phyloP scores from a whole-genome alignment of 1,140 invertebrate species.

The Zaprionus ghesquierei region DNA sequence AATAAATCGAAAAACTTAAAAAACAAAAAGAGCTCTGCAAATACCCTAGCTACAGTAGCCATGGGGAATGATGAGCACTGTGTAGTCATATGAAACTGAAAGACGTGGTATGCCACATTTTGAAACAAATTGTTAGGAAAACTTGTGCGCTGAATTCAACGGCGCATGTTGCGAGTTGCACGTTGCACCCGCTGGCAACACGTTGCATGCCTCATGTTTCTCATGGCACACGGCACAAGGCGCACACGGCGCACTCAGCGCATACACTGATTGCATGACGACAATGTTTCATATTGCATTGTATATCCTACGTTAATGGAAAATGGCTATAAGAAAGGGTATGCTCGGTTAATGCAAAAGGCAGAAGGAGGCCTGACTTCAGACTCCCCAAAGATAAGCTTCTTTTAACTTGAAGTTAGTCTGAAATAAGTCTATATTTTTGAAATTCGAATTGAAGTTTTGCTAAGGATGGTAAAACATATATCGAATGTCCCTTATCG shows the following conservation, averaged over 20 bases:
- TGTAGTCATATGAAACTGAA: neutral
- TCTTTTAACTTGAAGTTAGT: no score
- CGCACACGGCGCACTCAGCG: neutral
- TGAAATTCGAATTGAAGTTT: no score
- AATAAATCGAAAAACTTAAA: neutral
- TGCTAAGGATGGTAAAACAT: no score
- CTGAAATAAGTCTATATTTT: no score
- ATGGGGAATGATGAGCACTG: neutral
- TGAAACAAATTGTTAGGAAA: slow-evolving; percentile 22
- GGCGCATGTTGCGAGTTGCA: slow-evolving; percentile 42
- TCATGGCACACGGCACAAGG: neutral
- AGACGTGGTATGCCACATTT: no score
- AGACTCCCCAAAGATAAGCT: no score
- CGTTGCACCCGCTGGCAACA: neutral
- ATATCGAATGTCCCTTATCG: no score
- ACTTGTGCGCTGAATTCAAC: slow-evolving; percentile 32
- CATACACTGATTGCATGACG: neutral
- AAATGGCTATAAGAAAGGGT: no score
- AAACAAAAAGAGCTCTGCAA: neutral
- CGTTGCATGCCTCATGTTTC: slow-evolving; percentile 19
- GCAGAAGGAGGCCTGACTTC: no score
- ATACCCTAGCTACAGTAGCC: neutral
- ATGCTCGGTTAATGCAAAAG: no score
- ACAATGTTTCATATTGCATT: slow-evolving; percentile 19
- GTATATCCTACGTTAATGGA: no score